Evolutionary conservation across 2,797 vertebrate genomes (phyloP).

Genomic region (Catharus ustulatus): DNA sequence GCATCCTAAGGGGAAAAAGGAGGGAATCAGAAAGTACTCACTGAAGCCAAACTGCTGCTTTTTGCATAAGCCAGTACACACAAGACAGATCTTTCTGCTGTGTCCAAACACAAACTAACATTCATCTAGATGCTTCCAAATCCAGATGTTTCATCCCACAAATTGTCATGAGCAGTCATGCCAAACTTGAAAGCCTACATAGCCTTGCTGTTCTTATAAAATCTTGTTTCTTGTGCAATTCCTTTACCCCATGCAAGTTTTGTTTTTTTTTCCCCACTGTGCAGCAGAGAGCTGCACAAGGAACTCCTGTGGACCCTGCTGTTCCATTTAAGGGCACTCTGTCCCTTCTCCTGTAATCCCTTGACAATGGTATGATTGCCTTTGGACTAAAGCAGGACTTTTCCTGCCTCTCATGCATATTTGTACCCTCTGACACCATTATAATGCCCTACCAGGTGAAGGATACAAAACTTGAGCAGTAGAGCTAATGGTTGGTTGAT

Average conservation of each 20-base stretch:
- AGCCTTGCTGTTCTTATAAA: neutral
- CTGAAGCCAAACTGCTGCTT: neutral
- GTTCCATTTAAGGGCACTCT: neutral
- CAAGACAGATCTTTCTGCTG: neutral
- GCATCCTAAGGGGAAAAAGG: neutral
- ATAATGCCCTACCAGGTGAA: neutral
- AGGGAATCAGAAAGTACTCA: neutral
- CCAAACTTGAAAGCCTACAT: neutral
- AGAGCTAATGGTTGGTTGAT: neutral
- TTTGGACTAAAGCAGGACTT: neutral
- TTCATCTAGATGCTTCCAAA: neutral
- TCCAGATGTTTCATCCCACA: neutral
- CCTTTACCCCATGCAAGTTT: neutral
- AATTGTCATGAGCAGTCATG: neutral
- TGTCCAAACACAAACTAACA: neutral
- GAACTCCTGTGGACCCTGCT: neutral
- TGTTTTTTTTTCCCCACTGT: neutral
- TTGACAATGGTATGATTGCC: neutral
- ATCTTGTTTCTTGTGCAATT: neutral
- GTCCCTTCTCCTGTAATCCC: neutral
- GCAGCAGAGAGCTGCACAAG: neutral
- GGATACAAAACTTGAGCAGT: neutral
- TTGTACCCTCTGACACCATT: neutral
- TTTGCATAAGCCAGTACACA: neutral
- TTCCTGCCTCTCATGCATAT: neutral